Base-by-base conservation (phyloP, 2,888 invertebrate species). In the Leptothorax acervorum region DNA sequence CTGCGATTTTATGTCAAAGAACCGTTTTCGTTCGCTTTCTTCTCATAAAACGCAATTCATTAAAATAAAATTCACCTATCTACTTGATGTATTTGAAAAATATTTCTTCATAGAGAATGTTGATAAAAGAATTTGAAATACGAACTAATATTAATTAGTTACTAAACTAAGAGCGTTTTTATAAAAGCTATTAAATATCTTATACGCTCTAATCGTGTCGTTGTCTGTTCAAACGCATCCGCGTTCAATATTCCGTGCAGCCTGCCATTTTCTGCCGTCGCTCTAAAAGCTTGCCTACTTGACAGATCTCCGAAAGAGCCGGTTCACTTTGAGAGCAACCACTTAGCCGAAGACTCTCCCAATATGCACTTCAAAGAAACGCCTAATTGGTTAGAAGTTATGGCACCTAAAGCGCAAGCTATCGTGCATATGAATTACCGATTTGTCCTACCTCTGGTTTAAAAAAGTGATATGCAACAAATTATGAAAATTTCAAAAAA, bases 311-410 rank as follows among this genome's bases (percentile, higher is more conserved):
- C 60, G 4, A 66, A 55, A 73, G 53, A 84, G 73, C 45, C 63
- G 65, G 63, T 82, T 60, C 53, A 65, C 82, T 71, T 66, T 73
- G 81, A 71, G 70, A 82, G 71, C 45, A 45, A 57, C 65, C 81
- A 84, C 71, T 84, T 84, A 82, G 65, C 55, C 81, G 60, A 28
- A 81, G 79, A 60, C 48, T 81, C 74, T 81, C 48, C 60, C 79
- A 79, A 83, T 83, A 83, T 83, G 79, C 81, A 83, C 81, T 62
- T 83, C 83, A 83, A 83, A 83, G 81, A 83, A 79, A 62, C 42
- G 83, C 81, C 81, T 79, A 83, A 83, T 83, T 83, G 81, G 63
- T 79, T 78, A 79, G 70, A 60, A 83, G 83, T 79, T 81, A 81
- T 81, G 60, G 79, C 74, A 81, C 74, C 48, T 74, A 60, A 81